phyloP scores from a whole-genome alignment of 2,888 invertebrate species.

The Zootermopsis nevadensis region DNA sequence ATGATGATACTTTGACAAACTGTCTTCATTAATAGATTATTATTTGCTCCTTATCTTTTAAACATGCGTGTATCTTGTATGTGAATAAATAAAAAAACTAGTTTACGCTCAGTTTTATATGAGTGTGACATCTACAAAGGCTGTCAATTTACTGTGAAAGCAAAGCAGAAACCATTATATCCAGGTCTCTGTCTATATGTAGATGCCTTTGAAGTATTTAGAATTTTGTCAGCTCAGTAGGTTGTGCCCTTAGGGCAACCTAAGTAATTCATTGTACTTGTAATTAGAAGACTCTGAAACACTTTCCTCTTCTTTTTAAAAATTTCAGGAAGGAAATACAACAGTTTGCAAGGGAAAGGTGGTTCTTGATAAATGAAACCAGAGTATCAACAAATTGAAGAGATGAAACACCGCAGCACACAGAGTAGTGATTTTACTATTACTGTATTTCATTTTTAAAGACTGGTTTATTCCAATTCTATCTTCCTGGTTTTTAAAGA shows the following conservation, averaged over 20 bases:
- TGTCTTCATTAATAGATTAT: slow-evolving; percentile 31
- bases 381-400: slow-evolving; percentile 27
- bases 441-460: slow-evolving; percentile 5
- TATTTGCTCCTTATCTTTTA: neutral
- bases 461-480: slow-evolving; percentile 17
- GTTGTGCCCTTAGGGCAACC: neutral
- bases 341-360: slow-evolving; percentile 45
- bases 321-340: slow-evolving; percentile 52
- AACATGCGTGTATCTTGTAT: neutral
- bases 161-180: no score
- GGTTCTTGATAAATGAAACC: slow-evolving; percentile 45
- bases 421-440: neutral
- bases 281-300: slow-evolving; percentile 27
- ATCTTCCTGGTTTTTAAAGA: slow-evolving; percentile 14
- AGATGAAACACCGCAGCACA: neutral
- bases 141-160: no score
- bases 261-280: neutral
- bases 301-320: slow-evolving; percentile 49
- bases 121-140: no score
- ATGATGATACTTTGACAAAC: slow-evolving; percentile 34
- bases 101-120: neutral
- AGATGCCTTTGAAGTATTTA: neutral
- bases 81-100: neutral
- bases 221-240: neutral
- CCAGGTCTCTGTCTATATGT: no score